phyloP scores from a whole-genome alignment of 2,113 vertebrate genomes.

The Cervus canadensis region DNA sequence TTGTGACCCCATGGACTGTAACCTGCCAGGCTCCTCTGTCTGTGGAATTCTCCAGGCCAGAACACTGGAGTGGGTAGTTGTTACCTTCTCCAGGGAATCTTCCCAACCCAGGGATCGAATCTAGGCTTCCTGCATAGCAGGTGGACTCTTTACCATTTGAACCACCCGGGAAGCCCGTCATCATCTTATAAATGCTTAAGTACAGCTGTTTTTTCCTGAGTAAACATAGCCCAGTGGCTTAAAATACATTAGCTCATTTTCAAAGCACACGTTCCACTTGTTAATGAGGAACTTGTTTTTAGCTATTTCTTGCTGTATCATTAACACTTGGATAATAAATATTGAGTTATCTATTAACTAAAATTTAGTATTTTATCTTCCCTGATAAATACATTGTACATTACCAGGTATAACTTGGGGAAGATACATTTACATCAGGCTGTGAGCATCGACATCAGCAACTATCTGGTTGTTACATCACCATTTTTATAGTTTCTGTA shows the following conservation, averaged over 20 bases:
- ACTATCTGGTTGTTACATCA: neutral
- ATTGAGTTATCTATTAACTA: constrained; percentile 18
- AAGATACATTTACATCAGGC: neutral
- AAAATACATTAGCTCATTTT: neutral
- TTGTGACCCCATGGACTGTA: too few species aligned
- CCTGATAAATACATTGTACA: neutral
- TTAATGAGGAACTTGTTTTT: neutral
- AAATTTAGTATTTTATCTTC: neutral
- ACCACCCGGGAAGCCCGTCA: accelerated
- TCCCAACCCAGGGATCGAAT: too few species aligned
- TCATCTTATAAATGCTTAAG: neutral
- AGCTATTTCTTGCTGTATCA: neutral
- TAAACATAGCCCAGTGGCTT: neutral
- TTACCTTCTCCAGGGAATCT: too few species aligned
- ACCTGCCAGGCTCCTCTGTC: too few species aligned
- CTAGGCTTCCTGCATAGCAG: accelerated
- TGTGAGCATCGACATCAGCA: neutral
- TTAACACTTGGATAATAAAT: constrained; percentile 19
- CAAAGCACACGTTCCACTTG: neutral
- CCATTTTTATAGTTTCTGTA: neutral
- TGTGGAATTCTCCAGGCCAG: too few species aligned
- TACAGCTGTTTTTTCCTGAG: neutral
- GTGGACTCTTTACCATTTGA: neutral
- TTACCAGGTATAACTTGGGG: neutral
- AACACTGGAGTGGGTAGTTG: too few species aligned